Evolutionary conservation across 1,140 invertebrate species (phyloP).

Genomic region (Anastrepha ludens): DNA sequence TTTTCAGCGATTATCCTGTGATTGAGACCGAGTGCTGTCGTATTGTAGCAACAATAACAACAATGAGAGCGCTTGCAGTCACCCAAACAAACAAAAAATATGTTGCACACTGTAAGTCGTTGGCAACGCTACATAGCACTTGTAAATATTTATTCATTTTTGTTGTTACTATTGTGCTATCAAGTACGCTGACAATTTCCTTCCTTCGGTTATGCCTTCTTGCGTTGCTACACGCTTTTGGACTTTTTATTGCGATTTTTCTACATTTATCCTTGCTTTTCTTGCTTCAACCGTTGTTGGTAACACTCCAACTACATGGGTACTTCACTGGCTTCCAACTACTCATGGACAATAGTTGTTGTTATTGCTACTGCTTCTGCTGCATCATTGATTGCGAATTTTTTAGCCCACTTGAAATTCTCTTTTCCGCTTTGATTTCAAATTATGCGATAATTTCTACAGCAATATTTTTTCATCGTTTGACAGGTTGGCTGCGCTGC

Average conservation of each 20-base stretch:
- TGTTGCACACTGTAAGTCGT: neutral
- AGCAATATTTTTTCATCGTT: conserved; percentile 10
- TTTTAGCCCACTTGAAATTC: conserved; percentile 12
- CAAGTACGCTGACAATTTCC: conserved; percentile 14
- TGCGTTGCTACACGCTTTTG: neutral
- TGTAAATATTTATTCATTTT: conserved; percentile 13
- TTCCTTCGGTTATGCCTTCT: conserved; percentile 1
- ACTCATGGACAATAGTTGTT: neutral
- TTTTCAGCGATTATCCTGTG: conserved; percentile 51
- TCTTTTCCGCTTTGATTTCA: conserved; percentile 53
- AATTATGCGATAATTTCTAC: conserved; percentile 45
- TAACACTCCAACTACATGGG: neutral
- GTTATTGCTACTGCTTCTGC: neutral
- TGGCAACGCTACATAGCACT: neutral
- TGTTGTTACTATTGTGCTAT: neutral
- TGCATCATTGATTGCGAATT: conserved; percentile 11
- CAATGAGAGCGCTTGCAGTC: neutral
- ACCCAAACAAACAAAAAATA: neutral
- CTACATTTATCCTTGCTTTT: conserved; percentile 16
- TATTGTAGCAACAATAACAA: conserved; percentile 19
- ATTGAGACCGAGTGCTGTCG: conserved; percentile 36
- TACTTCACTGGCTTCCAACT: conserved; percentile 8
- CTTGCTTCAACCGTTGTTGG: neutral
- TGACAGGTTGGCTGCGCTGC: neutral
- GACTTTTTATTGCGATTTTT: conserved; percentile 3